These are phyloP conservation scores for Brienomyrus longianalis DNA, from an alignment of 2,113 vertebrate genomes.

Conservation along the genomic window DNA sequence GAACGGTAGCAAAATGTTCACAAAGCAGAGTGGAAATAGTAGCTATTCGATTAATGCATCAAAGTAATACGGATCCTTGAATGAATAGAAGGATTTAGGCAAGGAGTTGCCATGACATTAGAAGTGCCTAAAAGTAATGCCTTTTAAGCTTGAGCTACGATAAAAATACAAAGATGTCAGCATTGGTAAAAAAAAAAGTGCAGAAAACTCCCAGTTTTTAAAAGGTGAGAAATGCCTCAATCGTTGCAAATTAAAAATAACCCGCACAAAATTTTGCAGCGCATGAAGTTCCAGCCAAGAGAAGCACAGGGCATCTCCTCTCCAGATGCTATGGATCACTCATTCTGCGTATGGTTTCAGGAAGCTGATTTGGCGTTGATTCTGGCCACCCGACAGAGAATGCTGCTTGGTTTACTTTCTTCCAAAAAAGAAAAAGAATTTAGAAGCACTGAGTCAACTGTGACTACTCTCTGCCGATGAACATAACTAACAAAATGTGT, in stretches of 20 bases:
- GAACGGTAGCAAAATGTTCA: not conserved
- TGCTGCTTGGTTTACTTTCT: not conserved
- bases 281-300: not conserved
- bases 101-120: not conserved
- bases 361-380: not conserved
- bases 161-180: not conserved
- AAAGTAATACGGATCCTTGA: not conserved
- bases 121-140: not conserved
- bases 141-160: not conserved
- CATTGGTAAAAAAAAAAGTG: not conserved
- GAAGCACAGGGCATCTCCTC: not conserved
- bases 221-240: not conserved
- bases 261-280: not conserved
- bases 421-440: not conserved
- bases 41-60: not conserved
- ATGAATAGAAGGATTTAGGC: not conserved
- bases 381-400: not conserved
- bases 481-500: not conserved
- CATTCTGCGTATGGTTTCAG: not conserved
- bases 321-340: conserved; percentile 18
- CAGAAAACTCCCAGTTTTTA: not conserved
- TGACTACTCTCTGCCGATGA: not conserved
- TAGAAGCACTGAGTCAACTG: not conserved
- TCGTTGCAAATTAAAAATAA: not conserved
- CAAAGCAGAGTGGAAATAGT: not conserved